phyloP scores from a whole-genome alignment of 2,113 vertebrate species.

The Thalassarche chlororhynchos region DNA sequence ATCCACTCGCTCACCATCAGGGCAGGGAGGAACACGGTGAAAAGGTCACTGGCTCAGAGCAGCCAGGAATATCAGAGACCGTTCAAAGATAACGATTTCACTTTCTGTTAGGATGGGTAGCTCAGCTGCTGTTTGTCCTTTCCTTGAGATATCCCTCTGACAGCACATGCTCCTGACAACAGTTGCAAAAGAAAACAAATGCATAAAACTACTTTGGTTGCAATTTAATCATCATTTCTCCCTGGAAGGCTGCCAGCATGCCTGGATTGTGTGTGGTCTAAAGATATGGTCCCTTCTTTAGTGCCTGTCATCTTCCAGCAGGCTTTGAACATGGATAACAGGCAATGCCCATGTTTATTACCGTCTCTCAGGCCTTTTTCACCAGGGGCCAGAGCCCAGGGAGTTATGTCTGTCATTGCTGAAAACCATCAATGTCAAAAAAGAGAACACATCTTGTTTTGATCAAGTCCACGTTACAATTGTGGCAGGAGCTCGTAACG shows the following conservation, averaged over 20 bases:
- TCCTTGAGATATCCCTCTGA: neutral
- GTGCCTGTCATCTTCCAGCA: neutral
- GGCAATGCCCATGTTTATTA: neutral
- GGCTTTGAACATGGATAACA: neutral
- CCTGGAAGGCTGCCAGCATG: neutral
- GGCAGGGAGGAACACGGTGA: neutral
- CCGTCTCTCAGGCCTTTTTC: neutral
- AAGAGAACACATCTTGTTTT: neutral
- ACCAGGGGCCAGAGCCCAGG: neutral
- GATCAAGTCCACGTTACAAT: neutral
- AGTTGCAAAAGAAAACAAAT: neutral
- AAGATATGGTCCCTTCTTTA: neutral
- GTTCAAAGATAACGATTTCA: neutral
- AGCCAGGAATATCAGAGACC: neutral
- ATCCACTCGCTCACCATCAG: rapidly evolving
- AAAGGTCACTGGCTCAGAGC: neutral
- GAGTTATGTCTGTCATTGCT: neutral
- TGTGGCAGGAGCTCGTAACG: neutral
- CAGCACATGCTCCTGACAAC: neutral
- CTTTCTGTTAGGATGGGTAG: neutral
- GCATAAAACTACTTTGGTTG: neutral
- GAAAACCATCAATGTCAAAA: neutral
- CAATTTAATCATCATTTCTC: neutral
- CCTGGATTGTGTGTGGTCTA: neutral
- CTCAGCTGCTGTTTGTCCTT: neutral